A percentile compares a stretch with the other conserved stretches of the same genome.
These are phyloP conservation scores for Metellina segmentata DNA, from an alignment of 2,888 invertebrate species.

Conservation along the genomic window DNA sequence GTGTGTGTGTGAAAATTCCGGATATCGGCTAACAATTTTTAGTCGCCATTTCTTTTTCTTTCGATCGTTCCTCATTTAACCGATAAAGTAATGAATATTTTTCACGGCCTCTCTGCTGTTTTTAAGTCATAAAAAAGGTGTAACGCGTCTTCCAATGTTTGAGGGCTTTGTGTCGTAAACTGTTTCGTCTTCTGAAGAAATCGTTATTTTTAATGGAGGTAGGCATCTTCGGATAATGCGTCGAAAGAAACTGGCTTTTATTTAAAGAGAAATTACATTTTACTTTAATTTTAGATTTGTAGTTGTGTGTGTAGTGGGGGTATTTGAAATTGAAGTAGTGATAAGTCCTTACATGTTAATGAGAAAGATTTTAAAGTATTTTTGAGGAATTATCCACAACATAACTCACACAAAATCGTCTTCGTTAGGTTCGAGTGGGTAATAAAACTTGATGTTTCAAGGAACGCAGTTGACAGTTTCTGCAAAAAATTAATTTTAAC, in stretches of 20 bases:
- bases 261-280: background rate
- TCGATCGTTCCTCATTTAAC: background rate
- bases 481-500: too few species aligned
- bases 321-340: too few species aligned
- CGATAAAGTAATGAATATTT: constrained; percentile 11
- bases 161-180: background rate
- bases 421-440: too few species aligned
- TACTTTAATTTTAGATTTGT: too few species aligned
- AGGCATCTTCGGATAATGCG: background rate
- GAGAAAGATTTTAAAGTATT: too few species aligned
- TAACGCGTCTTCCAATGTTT: constrained; percentile 1
- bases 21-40: constrained; percentile 21
- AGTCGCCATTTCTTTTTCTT: background rate
- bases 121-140: constrained; percentile 4
- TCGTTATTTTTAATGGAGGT: constrained; percentile 20
- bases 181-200: background rate
- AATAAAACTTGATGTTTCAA: too few species aligned
- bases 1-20: background rate
- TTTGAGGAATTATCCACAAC: too few species aligned
- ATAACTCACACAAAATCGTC: too few species aligned
- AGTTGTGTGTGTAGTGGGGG: too few species aligned
- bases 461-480: too few species aligned
- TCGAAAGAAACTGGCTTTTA: background rate
- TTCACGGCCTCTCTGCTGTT: background rate
- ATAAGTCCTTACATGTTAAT: too few species aligned